These are phyloP conservation scores for Atta texana DNA, from an alignment of 1,140 invertebrate genomes.

Conservation along the genomic window DNA sequence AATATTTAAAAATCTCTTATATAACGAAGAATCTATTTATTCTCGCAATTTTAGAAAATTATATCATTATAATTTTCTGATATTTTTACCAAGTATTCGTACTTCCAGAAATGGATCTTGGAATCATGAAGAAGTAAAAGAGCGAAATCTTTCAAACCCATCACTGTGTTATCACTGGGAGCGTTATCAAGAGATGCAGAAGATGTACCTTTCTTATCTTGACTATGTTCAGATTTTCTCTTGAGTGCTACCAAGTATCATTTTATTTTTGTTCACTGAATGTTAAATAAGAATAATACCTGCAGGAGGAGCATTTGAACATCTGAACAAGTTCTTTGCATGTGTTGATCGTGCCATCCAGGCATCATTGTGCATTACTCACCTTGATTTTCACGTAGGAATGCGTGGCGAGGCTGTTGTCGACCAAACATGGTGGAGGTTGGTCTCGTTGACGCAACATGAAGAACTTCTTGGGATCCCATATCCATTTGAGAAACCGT, in stretches of 20 bases:
- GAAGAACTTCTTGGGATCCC: constrained; percentile 86
- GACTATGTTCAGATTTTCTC: too few relatives aligned
- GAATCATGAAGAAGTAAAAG: neutral
- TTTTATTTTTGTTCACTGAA: too few relatives aligned
- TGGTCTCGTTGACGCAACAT: constrained; percentile 86
- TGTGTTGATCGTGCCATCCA: neutral
- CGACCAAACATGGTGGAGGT: constrained; percentile 88
- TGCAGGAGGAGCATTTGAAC: too few relatives aligned
- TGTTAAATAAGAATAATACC: too few relatives aligned
- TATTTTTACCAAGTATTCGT: neutral
- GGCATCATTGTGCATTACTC: constrained; percentile 67
- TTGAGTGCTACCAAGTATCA: too few relatives aligned
- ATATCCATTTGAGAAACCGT: constrained; percentile 85
- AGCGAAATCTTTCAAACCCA: neutral
- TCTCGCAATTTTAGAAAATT: neutral
- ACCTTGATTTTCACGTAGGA: constrained; percentile 90
- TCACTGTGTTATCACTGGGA: neutral
- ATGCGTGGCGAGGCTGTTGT: constrained; percentile 88
- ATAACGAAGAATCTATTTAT: neutral
- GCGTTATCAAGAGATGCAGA: neutral
- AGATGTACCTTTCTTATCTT: neutral
- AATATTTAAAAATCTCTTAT: neutral
- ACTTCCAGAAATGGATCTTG: neutral
- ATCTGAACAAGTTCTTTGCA: neutral
- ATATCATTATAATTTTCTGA: neutral